phyloP scores from a whole-genome alignment of 2,113 vertebrate genomes.

The Rhabdornis inornatus region DNA sequence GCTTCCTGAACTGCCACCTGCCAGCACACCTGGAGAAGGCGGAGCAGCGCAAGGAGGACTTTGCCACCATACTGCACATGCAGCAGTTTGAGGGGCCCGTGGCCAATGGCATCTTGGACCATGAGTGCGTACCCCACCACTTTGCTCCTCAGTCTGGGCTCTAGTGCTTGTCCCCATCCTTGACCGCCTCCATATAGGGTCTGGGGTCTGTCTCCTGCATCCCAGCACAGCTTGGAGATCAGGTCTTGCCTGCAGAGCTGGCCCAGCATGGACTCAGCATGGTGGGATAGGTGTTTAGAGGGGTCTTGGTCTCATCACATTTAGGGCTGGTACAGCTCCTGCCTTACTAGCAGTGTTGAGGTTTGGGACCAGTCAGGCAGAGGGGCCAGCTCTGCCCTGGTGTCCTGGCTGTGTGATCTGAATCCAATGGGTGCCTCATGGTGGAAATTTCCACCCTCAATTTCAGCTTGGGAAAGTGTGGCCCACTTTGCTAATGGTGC shows the following conservation, averaged over 20 bases:
- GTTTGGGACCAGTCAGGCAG: background rate
- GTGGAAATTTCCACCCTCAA: background rate
- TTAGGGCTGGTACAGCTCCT: background rate
- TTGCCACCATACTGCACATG: constrained; percentile 94
- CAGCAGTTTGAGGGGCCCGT: constrained; percentile 91
- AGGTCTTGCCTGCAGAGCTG: background rate
- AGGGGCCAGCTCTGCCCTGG: background rate
- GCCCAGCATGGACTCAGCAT: background rate
- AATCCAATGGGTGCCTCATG: background rate
- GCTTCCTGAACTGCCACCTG: constrained; percentile 98
- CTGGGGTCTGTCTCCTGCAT: background rate
- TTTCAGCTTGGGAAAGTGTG: background rate
- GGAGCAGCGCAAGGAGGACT: constrained; percentile 94
- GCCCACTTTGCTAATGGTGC: background rate
- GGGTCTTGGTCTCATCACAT: background rate
- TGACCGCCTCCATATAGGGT: background rate
- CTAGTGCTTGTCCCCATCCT: background rate
- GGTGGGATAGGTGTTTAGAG: background rate
- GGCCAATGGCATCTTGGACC: constrained; percentile 90
- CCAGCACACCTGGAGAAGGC: constrained; percentile 96
- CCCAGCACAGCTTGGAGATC: background rate
- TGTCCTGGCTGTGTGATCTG: rapidly evolving
- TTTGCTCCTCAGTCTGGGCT: background rate
- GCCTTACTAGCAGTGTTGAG: background rate
- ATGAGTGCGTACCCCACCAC: constrained; percentile 82